Evolutionary conservation across 2,888 invertebrate genomes (phyloP).

Genomic region (Bombyx huttoni): DNA sequence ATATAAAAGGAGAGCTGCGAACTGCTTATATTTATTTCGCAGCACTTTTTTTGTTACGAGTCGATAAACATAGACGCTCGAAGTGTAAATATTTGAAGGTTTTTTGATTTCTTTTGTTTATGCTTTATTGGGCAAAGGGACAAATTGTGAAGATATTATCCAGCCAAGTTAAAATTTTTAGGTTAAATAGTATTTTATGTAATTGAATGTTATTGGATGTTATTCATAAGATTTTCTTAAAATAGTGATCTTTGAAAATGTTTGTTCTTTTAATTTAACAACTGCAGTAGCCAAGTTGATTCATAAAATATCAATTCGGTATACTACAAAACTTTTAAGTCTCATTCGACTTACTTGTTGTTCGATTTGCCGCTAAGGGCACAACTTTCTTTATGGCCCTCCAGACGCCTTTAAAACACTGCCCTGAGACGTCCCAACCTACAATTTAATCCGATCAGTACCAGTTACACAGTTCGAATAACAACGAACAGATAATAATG

Average conservation of each 20-base stretch:
- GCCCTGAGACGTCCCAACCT: slow-evolving; percentile 18
- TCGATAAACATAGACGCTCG: slow-evolving; percentile 58
- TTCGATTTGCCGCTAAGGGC: slow-evolving; percentile 22
- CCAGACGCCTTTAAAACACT: slow-evolving; percentile 18
- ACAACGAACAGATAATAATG: neutral
- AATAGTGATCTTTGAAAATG: too few relatives aligned
- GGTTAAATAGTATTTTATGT: too few relatives aligned
- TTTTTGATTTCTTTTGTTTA: slow-evolving; percentile 27
- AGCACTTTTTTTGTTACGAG: slow-evolving; percentile 53
- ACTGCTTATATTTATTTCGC: slow-evolving; percentile 47
- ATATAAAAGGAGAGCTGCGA: slow-evolving; percentile 48
- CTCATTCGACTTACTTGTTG: slow-evolving; percentile 12
- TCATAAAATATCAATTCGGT: neutral
- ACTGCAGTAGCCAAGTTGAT: neutral
- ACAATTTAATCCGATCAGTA: slow-evolving; percentile 25
- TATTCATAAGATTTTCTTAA: too few relatives aligned
- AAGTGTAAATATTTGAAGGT: slow-evolving; percentile 44
- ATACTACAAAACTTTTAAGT: neutral
- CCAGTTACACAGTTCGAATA: neutral
- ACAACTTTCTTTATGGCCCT: slow-evolving; percentile 25
- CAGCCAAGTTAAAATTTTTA: too few relatives aligned
- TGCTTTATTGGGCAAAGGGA: slow-evolving; percentile 1
- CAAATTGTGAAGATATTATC: neutral
- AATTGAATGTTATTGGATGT: too few relatives aligned
- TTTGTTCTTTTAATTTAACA: neutral